These are phyloP conservation scores for Zaprionus obscuricornis DNA, from an alignment of 2,888 invertebrate genomes.

Conservation along the genomic window DNA sequence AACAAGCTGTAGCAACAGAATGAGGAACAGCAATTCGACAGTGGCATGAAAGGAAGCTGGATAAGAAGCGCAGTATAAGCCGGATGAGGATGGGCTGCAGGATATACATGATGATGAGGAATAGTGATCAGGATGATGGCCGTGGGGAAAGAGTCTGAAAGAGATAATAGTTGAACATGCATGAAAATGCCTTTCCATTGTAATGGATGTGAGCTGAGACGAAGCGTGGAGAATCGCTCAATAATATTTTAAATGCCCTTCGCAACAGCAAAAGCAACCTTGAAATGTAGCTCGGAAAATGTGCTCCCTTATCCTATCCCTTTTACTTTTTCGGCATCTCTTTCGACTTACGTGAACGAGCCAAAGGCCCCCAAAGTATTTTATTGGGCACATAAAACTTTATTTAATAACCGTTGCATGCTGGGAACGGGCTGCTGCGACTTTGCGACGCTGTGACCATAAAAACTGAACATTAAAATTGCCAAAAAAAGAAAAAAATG, in stretches of 20 bases:
- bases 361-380: conserved; percentile 21
- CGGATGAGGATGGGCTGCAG: too few species aligned
- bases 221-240: conserved; percentile 11
- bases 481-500: conserved; percentile 25
- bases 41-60: conserved; percentile 4
- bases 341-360: too few species aligned
- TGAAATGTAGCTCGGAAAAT: conserved; percentile 16
- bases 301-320: neutral
- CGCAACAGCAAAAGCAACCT: conserved; percentile 17
- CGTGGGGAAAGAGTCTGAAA: too few species aligned
- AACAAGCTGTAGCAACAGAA: conserved; percentile 37
- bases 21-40: neutral
- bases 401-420: conserved; percentile 69
- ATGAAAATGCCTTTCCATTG: conserved; percentile 21
- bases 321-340: neutral
- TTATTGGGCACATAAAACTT: conserved; percentile 64
- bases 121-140: too few species aligned
- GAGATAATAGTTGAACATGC: too few species aligned
- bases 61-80: too few species aligned
- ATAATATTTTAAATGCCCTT: conserved; percentile 22
- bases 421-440: conserved; percentile 28
- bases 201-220: conserved; percentile 1
- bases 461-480: conserved; percentile 65
- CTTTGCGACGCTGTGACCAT: conserved; percentile 42
- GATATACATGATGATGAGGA: too few species aligned